These are phyloP conservation scores for Beaufortia kweichowensis DNA, from an alignment of 2,113 vertebrate genomes.

Conservation along the genomic window DNA sequence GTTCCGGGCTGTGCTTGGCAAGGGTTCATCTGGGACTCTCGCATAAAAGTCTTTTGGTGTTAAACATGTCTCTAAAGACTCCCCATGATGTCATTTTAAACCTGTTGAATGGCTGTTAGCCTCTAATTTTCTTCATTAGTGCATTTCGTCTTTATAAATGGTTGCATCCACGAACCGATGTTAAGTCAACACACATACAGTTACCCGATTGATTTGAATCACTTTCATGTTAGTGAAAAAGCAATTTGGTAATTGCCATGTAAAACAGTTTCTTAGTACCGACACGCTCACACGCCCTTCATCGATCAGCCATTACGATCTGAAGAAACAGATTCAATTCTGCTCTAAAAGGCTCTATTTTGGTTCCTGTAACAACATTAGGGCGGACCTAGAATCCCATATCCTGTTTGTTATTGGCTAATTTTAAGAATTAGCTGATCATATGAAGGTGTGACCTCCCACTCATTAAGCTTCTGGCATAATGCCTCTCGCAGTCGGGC, in stretches of 20 bases:
- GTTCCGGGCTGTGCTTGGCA: background rate
- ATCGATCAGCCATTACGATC: conserved; percentile 53
- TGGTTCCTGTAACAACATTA: conserved; percentile 61
- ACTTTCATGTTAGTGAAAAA: conserved; percentile 11
- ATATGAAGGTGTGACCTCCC: background rate
- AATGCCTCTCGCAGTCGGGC: background rate
- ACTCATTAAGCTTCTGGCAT: conserved; percentile 52
- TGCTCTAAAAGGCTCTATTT: conserved; percentile 62
- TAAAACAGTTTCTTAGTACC: background rate
- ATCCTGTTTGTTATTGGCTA: conserved; percentile 51
- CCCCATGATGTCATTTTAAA: too few species aligned
- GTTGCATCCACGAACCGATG: too few species aligned
- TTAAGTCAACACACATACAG: background rate
- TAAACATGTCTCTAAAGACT: background rate
- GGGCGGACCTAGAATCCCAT: conserved; percentile 45
- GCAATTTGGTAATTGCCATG: background rate
- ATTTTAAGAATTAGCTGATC: background rate
- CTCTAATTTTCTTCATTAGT: too few species aligned
- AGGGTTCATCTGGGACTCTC: conserved; percentile 17
- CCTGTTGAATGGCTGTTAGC: too few species aligned
- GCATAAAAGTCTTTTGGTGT: background rate
- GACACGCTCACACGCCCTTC: conserved; percentile 21
- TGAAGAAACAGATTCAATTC: conserved; percentile 65
- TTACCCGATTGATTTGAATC: background rate
- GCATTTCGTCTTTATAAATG: too few species aligned